phyloP scores from a whole-genome alignment of 2,797 vertebrate species.

The Pyrocephalus nanus region DNA sequence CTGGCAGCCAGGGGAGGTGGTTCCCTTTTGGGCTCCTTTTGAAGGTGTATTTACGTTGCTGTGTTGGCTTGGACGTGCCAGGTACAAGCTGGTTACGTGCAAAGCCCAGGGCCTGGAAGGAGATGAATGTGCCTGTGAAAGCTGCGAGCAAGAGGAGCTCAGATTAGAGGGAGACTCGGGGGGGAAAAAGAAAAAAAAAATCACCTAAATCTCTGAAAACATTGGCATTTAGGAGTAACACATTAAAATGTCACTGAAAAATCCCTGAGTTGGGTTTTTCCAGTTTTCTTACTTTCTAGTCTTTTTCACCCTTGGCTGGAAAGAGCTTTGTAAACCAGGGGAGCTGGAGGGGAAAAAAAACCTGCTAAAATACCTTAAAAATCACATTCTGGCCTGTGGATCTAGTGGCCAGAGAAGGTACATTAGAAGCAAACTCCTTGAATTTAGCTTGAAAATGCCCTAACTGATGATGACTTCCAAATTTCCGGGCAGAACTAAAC shows the following conservation, averaged over 20 bases:
- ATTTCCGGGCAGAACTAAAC: slow-evolving; percentile 27
- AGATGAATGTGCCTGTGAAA: neutral
- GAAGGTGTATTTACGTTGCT: slow-evolving; percentile 1
- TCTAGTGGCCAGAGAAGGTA: neutral
- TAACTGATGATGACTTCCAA: neutral
- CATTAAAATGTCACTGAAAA: neutral
- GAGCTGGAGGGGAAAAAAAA: neutral
- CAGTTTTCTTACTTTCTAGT: neutral
- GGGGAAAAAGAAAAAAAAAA: neutral
- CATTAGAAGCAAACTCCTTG: neutral
- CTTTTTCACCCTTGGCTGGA: slow-evolving; percentile 5
- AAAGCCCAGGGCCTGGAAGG: neutral
- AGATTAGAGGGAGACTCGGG: neutral
- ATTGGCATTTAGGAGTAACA: neutral
- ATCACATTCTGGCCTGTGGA: neutral
- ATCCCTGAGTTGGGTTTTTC: neutral
- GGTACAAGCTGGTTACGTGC: neutral
- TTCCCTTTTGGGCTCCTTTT: slow-evolving; percentile 13
- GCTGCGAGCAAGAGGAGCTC: neutral
- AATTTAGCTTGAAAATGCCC: neutral
- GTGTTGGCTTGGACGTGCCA: neutral
- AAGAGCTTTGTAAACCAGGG: neutral
- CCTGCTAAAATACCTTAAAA: neutral
- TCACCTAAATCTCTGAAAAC: neutral
- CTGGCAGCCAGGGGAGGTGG: slow-evolving; percentile 2